These are phyloP conservation scores for Cephus runcator DNA, from an alignment of 2,888 invertebrate genomes.

Conservation along the genomic window DNA sequence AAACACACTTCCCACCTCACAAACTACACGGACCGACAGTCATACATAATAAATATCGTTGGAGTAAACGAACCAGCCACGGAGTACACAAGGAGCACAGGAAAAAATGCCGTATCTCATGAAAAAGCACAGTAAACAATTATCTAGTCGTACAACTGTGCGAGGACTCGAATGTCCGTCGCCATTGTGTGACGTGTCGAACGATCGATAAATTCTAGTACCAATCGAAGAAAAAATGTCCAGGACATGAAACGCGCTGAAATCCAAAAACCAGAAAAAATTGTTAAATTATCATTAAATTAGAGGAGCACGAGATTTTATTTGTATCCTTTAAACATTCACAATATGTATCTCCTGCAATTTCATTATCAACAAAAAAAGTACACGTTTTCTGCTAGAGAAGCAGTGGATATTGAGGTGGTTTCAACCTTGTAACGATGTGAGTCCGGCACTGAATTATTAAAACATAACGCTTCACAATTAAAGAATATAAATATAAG, in stretches of 20 bases:
- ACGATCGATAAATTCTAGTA: slow-evolving; percentile 20
- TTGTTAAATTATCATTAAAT: neutral
- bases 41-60: slow-evolving; percentile 16
- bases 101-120: slow-evolving; percentile 14
- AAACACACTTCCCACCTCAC: slow-evolving; percentile 58
- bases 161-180: slow-evolving; percentile 21
- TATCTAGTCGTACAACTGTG: slow-evolving; percentile 20
- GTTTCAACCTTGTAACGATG: neutral
- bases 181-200: slow-evolving; percentile 38
- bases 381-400: neutral
- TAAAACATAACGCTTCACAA: neutral
- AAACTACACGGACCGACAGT: slow-evolving; percentile 30
- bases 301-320: neutral
- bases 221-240: neutral
- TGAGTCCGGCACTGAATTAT: neutral
- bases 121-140: slow-evolving; percentile 26
- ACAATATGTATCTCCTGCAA: neutral
- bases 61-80: slow-evolving; percentile 17
- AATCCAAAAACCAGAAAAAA: neutral
- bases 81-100: slow-evolving; percentile 13
- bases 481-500: neutral
- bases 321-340: neutral
- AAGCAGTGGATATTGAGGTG: neutral
- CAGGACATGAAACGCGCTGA: neutral
- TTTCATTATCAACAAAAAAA: neutral